Percentiles rank a stretch among this genome's conserved stretches.
phyloP scores from a whole-genome alignment of 2,113 vertebrate species.

The Archocentrus centrarchus region DNA sequence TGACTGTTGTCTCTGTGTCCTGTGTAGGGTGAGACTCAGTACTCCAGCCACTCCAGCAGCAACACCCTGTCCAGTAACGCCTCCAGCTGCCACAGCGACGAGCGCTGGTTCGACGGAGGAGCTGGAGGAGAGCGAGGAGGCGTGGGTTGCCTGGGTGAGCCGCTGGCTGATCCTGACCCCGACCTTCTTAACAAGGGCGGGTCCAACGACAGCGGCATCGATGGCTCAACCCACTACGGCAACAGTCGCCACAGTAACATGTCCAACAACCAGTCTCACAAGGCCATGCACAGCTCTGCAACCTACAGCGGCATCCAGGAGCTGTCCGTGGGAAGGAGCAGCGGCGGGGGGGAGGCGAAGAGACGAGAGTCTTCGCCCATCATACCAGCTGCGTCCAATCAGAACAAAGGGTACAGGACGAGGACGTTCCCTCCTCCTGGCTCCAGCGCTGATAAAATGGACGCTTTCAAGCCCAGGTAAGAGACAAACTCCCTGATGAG shows the following conservation, averaged over 20 bases:
- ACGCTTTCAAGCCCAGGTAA: constrained; percentile 81
- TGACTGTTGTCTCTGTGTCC: neutral
- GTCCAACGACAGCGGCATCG: constrained; percentile 92
- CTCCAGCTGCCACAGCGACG: constrained; percentile 93
- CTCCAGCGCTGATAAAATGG: constrained; percentile 72
- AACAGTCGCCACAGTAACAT: constrained; percentile 76
- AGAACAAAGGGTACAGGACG: constrained; percentile 84
- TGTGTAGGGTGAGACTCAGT: constrained; percentile 86
- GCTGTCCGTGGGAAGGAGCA: constrained; percentile 44
- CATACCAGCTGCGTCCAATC: constrained; percentile 61
- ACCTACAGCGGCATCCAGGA: constrained; percentile 79
- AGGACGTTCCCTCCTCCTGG: constrained; percentile 84
- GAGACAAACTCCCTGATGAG: constrained; percentile 16
- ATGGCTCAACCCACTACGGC: constrained; percentile 84
- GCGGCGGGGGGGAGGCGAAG: constrained; percentile 60
- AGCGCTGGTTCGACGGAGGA: constrained; percentile 89
- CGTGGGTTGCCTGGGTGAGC: constrained; percentile 71
- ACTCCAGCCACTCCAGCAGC: constrained; percentile 95
- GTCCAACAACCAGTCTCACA: constrained; percentile 73
- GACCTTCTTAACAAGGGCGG: constrained; percentile 86
- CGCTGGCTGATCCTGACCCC: constrained; percentile 76
- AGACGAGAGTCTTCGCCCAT: constrained; percentile 84
- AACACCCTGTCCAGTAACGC: constrained; percentile 93
- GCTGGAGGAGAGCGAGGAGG: constrained; percentile 58
- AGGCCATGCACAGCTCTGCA: constrained; percentile 75